phyloP scores from a whole-genome alignment of 2,888 invertebrate species.

The Tachina grossa region DNA sequence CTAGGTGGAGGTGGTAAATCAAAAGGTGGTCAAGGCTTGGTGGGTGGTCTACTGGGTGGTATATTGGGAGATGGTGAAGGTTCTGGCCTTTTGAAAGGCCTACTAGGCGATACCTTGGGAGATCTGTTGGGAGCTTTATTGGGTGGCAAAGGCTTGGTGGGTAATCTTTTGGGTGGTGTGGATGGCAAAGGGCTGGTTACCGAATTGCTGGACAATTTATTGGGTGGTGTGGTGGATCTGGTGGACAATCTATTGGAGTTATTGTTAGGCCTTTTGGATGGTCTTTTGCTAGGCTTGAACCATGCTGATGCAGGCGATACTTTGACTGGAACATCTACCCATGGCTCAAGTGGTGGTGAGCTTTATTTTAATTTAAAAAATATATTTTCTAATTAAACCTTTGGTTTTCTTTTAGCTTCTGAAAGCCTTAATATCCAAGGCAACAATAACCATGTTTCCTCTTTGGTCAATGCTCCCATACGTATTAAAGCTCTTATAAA shows the following conservation, averaged over 20 bases:
- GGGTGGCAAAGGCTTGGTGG: background rate
- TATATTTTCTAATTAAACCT: background rate
- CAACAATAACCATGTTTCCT: background rate
- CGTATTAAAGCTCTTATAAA: constrained; percentile 37
- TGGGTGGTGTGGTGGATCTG: constrained; percentile 20
- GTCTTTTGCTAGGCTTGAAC: background rate
- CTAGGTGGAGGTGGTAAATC: background rate
- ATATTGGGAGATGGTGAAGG: background rate
- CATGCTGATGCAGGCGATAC: background rate
- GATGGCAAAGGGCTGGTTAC: constrained; percentile 14
- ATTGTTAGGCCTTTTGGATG: constrained; percentile 13
- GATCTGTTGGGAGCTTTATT: constrained; percentile 26
- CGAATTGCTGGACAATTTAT: constrained; percentile 1
- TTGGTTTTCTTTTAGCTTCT: background rate
- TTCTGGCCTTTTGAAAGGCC: background rate
- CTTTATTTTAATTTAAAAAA: background rate
- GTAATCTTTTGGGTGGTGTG: constrained; percentile 7
- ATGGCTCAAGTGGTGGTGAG: background rate
- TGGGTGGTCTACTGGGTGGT: constrained; percentile 7
- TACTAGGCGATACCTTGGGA: constrained; percentile 18
- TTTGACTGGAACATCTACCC: background rate
- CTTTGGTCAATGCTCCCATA: constrained; percentile 35
- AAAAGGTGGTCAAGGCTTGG: background rate
- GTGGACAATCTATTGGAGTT: constrained; percentile 29
- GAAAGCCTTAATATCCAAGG: constrained; percentile 14